A percentile compares a stretch with the other conserved stretches of the same genome.
These are phyloP conservation scores for Semicossyphus pulcher DNA, from an alignment of 2,113 vertebrate species.

Conservation along the genomic window DNA sequence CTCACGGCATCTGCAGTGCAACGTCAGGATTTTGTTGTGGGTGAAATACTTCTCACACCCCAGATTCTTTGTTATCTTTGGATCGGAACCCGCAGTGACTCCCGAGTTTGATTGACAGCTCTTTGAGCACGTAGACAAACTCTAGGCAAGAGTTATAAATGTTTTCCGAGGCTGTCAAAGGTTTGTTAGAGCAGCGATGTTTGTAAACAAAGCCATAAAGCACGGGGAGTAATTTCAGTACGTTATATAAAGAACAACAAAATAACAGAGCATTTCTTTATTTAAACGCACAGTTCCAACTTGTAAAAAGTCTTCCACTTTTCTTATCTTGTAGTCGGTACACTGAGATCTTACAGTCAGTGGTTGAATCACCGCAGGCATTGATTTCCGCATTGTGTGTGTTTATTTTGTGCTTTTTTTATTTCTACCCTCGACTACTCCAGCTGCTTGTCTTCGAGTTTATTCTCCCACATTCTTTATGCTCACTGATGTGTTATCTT, in stretches of 20 bases:
- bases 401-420: neutral
- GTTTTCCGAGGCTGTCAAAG: neutral
- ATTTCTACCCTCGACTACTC: neutral
- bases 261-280: no score
- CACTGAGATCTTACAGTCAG: slow-evolving; percentile 4
- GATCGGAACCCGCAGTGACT: neutral
- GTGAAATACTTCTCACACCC: neutral
- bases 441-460: neutral
- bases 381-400: neutral
- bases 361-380: slow-evolving; percentile 26
- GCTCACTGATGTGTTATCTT: neutral
- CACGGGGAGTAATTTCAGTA: no score
- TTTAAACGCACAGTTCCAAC: neutral
- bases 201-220: neutral
- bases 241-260: no score
- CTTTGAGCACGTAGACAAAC: neutral
- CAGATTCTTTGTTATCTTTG: no score
- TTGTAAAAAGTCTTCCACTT: neutral
- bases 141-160: neutral
- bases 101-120: neutral
- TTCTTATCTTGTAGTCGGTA: slow-evolving; percentile 12
- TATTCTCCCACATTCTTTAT: slow-evolving; percentile 3
- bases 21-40: neutral
- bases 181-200: neutral
- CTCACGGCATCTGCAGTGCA: neutral